A percentile compares a stretch with the other conserved stretches of the same genome.
phyloP scores from a whole-genome alignment of 2,113 vertebrate species.

The Notarius quadriscutis region DNA sequence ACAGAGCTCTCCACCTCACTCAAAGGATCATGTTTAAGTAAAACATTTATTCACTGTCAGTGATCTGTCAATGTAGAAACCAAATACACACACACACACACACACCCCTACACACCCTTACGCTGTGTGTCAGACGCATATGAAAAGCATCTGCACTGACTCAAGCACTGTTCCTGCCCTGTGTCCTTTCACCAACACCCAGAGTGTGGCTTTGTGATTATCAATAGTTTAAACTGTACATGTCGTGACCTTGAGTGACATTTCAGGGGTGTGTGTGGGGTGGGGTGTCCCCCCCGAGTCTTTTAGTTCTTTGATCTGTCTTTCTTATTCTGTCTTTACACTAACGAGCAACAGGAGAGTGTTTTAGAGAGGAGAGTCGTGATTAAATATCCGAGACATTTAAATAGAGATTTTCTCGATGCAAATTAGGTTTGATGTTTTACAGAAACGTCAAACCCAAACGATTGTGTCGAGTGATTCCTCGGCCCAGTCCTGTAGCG shows the following conservation, averaged over 20 bases:
- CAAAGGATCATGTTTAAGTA: slow-evolving; percentile 12
- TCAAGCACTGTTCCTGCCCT: background rate
- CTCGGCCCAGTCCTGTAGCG: background rate
- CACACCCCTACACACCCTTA: background rate
- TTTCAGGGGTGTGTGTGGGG: background rate
- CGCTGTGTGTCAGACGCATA: background rate
- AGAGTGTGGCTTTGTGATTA: background rate
- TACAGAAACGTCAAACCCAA: background rate
- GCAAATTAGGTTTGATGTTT: background rate
- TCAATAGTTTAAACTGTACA: background rate
- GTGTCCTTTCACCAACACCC: background rate
- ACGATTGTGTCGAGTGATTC: background rate
- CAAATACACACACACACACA: background rate
- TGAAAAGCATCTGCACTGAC: background rate
- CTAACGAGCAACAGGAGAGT: background rate
- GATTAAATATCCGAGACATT: background rate
- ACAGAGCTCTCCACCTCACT: background rate
- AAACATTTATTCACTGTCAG: slow-evolving; percentile 21
- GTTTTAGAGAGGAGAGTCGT: background rate
- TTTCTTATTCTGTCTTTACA: background rate
- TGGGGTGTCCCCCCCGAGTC: background rate
- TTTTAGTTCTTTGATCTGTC: background rate
- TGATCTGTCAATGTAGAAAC: background rate
- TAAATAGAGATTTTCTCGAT: background rate
- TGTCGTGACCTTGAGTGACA: background rate